A percentile compares a stretch with the other conserved stretches of the same genome.
Evolutionary conservation across 2,797 vertebrate genomes (phyloP).

Genomic region (Discoglossus pictus): DNA sequence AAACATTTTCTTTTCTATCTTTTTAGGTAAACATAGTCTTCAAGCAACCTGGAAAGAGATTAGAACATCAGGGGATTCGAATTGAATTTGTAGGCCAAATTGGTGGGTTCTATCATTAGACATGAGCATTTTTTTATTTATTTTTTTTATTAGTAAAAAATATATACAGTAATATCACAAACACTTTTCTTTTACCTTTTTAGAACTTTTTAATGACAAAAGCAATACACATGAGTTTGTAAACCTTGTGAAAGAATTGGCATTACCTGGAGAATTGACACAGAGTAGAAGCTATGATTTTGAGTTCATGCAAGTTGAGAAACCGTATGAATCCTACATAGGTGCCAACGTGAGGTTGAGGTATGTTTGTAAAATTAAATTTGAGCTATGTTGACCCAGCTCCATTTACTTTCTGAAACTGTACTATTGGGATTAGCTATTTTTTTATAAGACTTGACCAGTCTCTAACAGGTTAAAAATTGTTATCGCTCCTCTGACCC

Average conservation of each 20-base stretch:
- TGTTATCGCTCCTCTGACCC: too few species aligned
- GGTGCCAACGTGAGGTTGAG: slow-evolving; percentile 95
- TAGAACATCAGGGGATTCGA: slow-evolving; percentile 98
- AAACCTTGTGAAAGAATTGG: slow-evolving; percentile 96
- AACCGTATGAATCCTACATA: slow-evolving; percentile 96
- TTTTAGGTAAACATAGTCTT: slow-evolving; percentile 93
- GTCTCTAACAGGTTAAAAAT: too few species aligned
- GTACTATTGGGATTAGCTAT: too few species aligned
- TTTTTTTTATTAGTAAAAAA: neutral
- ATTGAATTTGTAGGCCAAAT: slow-evolving; percentile 99
- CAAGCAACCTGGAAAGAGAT: slow-evolving; percentile 91
- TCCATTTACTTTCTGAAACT: too few species aligned
- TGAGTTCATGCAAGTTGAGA: slow-evolving; percentile 99
- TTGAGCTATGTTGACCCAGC: too few species aligned
- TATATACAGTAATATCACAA: too few species aligned
- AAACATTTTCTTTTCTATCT: too few species aligned
- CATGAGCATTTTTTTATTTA: slow-evolving; percentile 19
- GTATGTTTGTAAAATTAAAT: too few species aligned
- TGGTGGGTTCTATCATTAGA: slow-evolving; percentile 83
- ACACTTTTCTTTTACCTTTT: slow-evolving; percentile 54
- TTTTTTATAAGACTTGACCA: too few species aligned
- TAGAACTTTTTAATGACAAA: slow-evolving; percentile 98
- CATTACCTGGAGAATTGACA: slow-evolving; percentile 91
- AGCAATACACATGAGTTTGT: slow-evolving; percentile 99
- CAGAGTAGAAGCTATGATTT: slow-evolving; percentile 98